A percentile compares a stretch with the other conserved stretches of the same genome.
Conservation (phyloP, 2,888 invertebrate species). For the Sipunculus nudus region DNA sequence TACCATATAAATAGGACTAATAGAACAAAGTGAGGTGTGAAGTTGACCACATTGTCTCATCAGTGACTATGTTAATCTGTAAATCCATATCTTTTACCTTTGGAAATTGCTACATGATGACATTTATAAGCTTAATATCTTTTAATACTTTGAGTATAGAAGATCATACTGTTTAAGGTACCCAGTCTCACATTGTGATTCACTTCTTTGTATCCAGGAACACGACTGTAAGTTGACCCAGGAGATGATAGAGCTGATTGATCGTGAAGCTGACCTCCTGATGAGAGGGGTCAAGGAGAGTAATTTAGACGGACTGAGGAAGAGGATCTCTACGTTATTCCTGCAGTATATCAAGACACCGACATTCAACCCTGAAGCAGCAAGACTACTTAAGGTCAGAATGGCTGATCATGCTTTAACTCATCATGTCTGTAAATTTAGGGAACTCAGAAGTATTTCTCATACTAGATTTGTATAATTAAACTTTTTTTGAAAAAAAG, state of each 20-base stretch:
- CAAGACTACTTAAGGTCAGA: slow-evolving; percentile 62
- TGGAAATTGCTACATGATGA: too few relatives aligned
- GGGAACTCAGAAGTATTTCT: neutral
- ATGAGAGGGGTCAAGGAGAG: slow-evolving; percentile 73
- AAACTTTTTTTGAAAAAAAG: neutral
- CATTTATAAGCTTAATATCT: too few relatives aligned
- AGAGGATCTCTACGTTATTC: slow-evolving; percentile 73
- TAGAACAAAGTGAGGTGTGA: too few relatives aligned
- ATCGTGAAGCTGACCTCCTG: slow-evolving; percentile 78
- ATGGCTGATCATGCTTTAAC: neutral
- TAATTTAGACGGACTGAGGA: slow-evolving; percentile 75
- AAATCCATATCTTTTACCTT: too few relatives aligned
- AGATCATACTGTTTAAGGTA: neutral
- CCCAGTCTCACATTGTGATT: neutral
- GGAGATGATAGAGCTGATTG: slow-evolving; percentile 73
- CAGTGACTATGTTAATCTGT: too few relatives aligned
- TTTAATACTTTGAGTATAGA: too few relatives aligned
- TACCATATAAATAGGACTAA: too few relatives aligned
- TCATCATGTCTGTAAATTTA: neutral
- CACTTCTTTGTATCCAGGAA: slow-evolving; percentile 51
- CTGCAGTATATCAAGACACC: slow-evolving; percentile 68
- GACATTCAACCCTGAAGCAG: slow-evolving; percentile 67
- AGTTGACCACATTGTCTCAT: too few relatives aligned
- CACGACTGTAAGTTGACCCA: slow-evolving; percentile 67
- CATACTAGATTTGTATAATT: neutral